Base-by-base conservation (phyloP, 2,113 vertebrate genomes). In the Rallus limicola region DNA sequence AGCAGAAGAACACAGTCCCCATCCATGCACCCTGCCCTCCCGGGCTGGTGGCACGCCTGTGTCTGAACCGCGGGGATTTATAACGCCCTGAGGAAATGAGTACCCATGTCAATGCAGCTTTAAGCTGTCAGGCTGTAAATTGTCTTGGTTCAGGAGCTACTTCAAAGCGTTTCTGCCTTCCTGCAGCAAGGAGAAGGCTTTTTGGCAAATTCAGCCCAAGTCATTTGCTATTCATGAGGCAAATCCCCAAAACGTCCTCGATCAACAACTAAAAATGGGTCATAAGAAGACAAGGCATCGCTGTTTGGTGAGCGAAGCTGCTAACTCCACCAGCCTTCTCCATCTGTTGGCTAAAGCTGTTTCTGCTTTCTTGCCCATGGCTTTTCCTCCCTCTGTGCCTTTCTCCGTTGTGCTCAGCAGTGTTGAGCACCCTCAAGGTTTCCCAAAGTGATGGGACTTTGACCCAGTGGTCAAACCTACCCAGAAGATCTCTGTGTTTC, bases 51-150 rank as follows among this genome's bases (percentile, higher is more conserved):
- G 75, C 90, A 64, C 13, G 68, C 34, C 92, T 63, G 82, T 4
- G 13, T 29, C 88, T 75, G 94, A 86, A 84, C 91, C 29, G 2
- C 48, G 26, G 65, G 3, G 23, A 93, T 96, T 97, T 91, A 95
- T 52, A 2, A 15, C 38, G 17, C 94, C 83, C 89, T 0, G 1
- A 93, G 94, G 95, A 93, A 67, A 75, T 2, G 60, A 42, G 92
- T 48, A 28, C 83, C 91, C 52, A 0, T 33, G 62, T 88, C 92
- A 91, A 19, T 75, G 91, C 91, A 93, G 91, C 96, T 86, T 93
- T 93, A 67, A 92, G 74, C 92, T 95, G 93, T 91, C 95, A 95
- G 80, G 95, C 93, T 93, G 94, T 95, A 97, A 95, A 96, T 95
- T 95, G 95, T 95, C 95, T 63, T 92, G 74, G 62, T 84, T 86